Base-by-base conservation (phyloP, 2,113 vertebrate species). In the Spea bombifrons region DNA sequence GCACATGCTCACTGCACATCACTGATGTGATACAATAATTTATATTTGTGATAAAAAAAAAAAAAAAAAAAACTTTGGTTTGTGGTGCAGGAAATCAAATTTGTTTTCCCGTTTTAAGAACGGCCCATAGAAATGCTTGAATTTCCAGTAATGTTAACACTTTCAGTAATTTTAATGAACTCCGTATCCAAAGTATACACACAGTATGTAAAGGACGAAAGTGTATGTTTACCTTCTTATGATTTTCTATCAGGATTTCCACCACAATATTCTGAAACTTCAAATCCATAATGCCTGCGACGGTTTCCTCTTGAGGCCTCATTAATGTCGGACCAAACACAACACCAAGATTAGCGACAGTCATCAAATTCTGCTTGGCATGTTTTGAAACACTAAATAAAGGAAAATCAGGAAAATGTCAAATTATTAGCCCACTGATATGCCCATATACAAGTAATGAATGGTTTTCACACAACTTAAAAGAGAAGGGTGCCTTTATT, bases 221-320 rank as follows among this genome's bases (percentile, higher is more conserved):
- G 47, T 13, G n/a, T n/a, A 2, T 52, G 47, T 81, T 88, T 88
- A 99, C 97, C 96, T 96, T 99, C 78, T 96, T 92, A 0, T 97
- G 90, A 46, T 98, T 96, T 88, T 99, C 96, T 15, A 99, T 97
- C 78, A 99, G 92, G 82, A 99, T 97, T 90, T 99, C 97, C 44
- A 99, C 95, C 0, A 99, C 96, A 0, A 99, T 99, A 86, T 99
- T 99, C 88, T 99, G 97, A 86, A 99, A 99, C 87, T 99, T 99
- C 46, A 99, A 89, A 84, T 99, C 97, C 96, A 99, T 98, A 84
- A 99, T 96, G 89, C 94, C 97, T 8, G 97, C 97, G 6, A 99
- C 97, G 0, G 95, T 98, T 82, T 99, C 96, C 83, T 98, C 96
- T 87, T 97, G 94, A 0, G 97, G 94, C 84, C 96, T 93, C 97